Percentiles rank a stretch among this genome's conserved stretches.
Conservation (phyloP, 2,797 vertebrate species). For the Hydrocynus forskahlii region DNA sequence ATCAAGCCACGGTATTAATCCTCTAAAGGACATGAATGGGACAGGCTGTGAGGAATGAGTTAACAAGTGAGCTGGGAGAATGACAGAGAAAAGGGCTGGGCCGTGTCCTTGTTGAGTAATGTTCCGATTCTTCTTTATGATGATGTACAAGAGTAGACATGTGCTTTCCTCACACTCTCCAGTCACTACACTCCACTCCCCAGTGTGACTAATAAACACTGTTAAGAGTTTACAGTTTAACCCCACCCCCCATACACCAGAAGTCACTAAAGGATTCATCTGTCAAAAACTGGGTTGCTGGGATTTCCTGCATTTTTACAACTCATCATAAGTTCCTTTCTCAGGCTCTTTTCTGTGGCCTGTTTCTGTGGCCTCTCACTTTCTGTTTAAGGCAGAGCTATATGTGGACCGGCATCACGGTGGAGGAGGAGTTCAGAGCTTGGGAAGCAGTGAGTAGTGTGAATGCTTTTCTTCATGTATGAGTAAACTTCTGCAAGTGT, state of each 20-base stretch:
- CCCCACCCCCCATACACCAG: not conserved
- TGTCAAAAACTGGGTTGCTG: conserved; percentile 2
- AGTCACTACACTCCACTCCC: not conserved
- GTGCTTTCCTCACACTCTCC: not conserved
- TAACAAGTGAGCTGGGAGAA: conserved; percentile 13
- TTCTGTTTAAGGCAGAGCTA: not conserved
- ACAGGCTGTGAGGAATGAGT: not conserved
- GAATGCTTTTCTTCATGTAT: conserved; percentile 13
- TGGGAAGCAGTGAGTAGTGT: not conserved
- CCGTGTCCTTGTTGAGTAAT: conserved; percentile 13
- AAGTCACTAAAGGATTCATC: conserved; percentile 5
- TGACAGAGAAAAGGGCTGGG: not conserved
- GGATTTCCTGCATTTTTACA: conserved; percentile 43
- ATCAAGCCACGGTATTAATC: not conserved
- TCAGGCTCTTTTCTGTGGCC: conserved; percentile 5
- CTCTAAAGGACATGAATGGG: not conserved
- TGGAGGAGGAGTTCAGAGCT: not conserved
- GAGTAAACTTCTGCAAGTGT: conserved; percentile 8
- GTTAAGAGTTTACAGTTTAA: not conserved
- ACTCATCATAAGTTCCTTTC: conserved; percentile 41
- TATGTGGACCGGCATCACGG: not conserved
- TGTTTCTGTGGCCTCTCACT: conserved; percentile 23
- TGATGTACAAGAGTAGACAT: not conserved
- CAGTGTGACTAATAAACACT: not conserved
- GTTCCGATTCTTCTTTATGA: conserved; percentile 6